These are phyloP conservation scores for Papilio polyxenes DNA, from an alignment of 1,140 invertebrate species.

Conservation along the genomic window DNA sequence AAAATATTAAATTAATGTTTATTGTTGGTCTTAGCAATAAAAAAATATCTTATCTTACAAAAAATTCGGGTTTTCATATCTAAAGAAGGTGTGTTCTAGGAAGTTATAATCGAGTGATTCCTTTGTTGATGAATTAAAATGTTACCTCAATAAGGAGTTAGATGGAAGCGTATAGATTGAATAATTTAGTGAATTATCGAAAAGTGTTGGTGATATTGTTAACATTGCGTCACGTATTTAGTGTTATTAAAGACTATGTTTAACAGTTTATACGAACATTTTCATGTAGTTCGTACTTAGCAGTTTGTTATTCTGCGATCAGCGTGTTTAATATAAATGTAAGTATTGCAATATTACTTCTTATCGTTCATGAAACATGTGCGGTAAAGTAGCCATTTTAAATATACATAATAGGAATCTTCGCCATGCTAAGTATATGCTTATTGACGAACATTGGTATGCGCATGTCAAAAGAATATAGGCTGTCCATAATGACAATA, in stretches of 20 bases:
- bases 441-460: conserved; percentile 50
- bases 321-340: conserved; percentile 26
- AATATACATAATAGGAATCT: conserved; percentile 10
- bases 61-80: conserved; percentile 31
- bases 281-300: conserved; percentile 37
- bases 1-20: not conserved
- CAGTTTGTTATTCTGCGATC: conserved; percentile 34
- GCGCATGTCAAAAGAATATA: conserved; percentile 54
- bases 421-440: conserved; percentile 44
- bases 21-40: not conserved
- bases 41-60: not conserved
- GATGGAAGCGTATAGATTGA: conserved; percentile 41
- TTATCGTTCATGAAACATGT: conserved; percentile 11
- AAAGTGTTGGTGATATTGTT: conserved; percentile 48
- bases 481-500: conserved; percentile 26
- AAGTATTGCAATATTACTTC: conserved; percentile 26
- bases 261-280: conserved; percentile 44
- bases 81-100: conserved; percentile 45
- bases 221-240: conserved; percentile 52
- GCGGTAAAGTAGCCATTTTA: conserved; percentile 24
- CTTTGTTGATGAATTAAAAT: conserved; percentile 53
- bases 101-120: conserved; percentile 41
- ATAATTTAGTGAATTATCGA: conserved; percentile 36
- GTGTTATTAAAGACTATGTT: conserved; percentile 48
- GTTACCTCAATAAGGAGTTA: conserved; percentile 45